Base-by-base conservation (phyloP, 2,113 vertebrate species). In the Empidonax alnorum region DNA sequence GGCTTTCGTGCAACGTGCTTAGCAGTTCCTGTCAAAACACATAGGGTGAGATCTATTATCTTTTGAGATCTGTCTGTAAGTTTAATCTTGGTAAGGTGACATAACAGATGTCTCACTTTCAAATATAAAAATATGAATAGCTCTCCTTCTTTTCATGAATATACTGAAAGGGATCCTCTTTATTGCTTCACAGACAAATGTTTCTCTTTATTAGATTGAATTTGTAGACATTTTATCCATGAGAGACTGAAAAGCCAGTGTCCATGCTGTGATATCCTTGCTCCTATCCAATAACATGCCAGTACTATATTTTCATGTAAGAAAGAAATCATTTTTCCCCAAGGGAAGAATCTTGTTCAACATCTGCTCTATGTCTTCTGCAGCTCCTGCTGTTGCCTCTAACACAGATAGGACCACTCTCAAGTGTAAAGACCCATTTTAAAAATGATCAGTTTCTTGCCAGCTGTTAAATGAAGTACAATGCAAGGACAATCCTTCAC, bases 301-400 rank as follows among this genome's bases (percentile, higher is more conserved):
- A 78, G 65, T 77, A 42, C 30, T 47, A 8, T 67, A 86, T 84
- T 84, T 95, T 89, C 69, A 41, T 1, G 3, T 68, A 86, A 92
- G 50, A 77, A 90, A 89, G 84, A 89, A 69, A 93, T 72, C 41
- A 9, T 72, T 90, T 76, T 90, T 39, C 35, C 90, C 14, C 83
- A 92, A 89, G 68, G 83, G 91, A 44, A 90, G 65, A 96, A 71
- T 77, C 76, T 87, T 80, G 68, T 80, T 94, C 80, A 89, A 81
- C 91, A 94, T 90, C 86, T 95, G 89, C 82, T 95, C 94, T 87
- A 31, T 75, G 89, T 93, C 94, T 97, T 90, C 95, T 93, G 52
- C 56, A 93, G 61, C 52, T 96, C 69, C 73, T 89, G 47, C 80
- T 93, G 76, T 50, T 92, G 73, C 47, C 22, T 82, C 52, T 78